Conservation (phyloP, 30 jellyfish, hydroid and myxozoan species). For the Cassiopea xamachana region DNA sequence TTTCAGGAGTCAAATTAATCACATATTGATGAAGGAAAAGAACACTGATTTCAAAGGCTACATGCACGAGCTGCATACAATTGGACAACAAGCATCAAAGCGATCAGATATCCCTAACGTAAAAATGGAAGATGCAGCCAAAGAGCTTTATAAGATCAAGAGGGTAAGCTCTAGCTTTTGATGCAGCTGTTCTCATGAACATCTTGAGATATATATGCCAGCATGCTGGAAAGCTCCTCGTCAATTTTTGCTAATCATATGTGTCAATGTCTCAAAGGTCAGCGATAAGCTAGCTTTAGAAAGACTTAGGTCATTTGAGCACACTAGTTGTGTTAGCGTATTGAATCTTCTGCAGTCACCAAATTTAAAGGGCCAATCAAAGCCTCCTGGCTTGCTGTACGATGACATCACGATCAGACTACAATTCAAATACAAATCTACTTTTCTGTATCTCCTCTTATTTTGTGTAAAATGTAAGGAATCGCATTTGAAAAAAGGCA, state of each 20-base stretch:
- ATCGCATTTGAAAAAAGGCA: too few species aligned
- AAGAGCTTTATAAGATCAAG: slow-evolving; percentile 53
- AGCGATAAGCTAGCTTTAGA: not conserved
- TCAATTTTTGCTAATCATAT: too few species aligned
- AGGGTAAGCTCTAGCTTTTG: slow-evolving; percentile 24
- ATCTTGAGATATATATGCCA: not conserved
- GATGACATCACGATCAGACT: too few species aligned
- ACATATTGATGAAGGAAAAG: slow-evolving; percentile 51
- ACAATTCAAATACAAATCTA: too few species aligned
- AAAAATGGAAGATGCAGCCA: slow-evolving; percentile 24
- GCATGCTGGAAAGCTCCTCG: not conserved
- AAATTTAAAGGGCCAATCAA: too few species aligned
- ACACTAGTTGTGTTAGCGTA: not conserved
- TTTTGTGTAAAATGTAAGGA: too few species aligned
- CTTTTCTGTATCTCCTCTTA: too few species aligned
- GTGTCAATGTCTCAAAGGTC: not conserved
- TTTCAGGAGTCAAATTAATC: slow-evolving; percentile 56
- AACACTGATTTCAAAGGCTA: slow-evolving; percentile 56
- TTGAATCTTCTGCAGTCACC: not conserved
- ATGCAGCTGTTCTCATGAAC: not conserved
- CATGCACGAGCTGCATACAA: slow-evolving; percentile 60
- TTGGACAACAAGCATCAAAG: slow-evolving; percentile 65
- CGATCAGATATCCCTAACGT: slow-evolving; percentile 58
- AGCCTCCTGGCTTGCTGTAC: too few species aligned
- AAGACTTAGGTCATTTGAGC: not conserved